Evolutionary conservation across 2,113 vertebrate genomes (phyloP).

Genomic region (Crocuta crocuta): DNA sequence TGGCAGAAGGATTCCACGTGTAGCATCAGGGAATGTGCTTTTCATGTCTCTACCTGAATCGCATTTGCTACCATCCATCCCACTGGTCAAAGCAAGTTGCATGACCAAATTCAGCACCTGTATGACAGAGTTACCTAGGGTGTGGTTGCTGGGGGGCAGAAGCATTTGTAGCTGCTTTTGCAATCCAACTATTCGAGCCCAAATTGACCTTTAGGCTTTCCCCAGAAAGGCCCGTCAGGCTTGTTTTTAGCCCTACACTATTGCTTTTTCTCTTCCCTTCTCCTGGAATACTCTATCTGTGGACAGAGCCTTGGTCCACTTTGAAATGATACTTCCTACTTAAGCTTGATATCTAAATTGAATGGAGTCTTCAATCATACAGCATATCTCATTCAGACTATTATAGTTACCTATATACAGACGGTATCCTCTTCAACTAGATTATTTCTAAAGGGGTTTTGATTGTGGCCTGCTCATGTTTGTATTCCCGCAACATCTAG

Average conservation of each 20-base stretch:
- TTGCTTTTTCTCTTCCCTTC: neutral
- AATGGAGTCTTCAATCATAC: neutral
- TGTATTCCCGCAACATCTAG: neutral
- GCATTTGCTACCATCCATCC: neutral
- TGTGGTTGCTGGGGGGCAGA: neutral
- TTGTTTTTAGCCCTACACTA: neutral
- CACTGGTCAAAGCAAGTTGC: neutral
- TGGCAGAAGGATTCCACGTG: neutral
- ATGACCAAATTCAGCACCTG: neutral
- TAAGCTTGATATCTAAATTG: neutral
- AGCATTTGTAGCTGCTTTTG: neutral
- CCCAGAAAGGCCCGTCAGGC: neutral
- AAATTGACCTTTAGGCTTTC: neutral
- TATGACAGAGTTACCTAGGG: neutral
- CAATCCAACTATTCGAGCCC: neutral
- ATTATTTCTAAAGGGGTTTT: slow-evolving; percentile 7
- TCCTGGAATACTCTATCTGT: neutral
- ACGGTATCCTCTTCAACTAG: neutral
- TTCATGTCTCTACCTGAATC: neutral
- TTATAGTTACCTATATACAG: neutral
- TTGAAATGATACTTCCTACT: neutral
- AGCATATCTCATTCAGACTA: neutral
- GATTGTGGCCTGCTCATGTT: neutral
- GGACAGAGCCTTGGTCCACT: neutral
- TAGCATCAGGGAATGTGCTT: neutral